Percentiles rank a stretch among this genome's conserved stretches.
These are phyloP conservation scores for Dicranocentrus wangi DNA, from an alignment of 2,888 invertebrate species.

Conservation along the genomic window DNA sequence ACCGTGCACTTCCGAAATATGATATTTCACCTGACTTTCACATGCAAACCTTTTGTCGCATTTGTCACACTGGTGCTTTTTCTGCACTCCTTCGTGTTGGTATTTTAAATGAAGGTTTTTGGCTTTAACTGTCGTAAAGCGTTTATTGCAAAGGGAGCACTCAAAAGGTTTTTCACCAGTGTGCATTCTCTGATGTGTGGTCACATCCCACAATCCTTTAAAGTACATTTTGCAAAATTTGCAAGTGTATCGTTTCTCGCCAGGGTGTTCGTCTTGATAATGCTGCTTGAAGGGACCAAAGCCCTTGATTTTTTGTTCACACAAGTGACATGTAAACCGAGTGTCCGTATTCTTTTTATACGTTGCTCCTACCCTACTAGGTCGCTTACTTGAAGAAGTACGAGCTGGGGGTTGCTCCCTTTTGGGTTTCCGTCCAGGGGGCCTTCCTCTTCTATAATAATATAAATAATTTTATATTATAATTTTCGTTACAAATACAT, in stretches of 20 bases:
- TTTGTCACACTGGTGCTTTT: neutral
- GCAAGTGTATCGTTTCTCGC: slow-evolving; percentile 35
- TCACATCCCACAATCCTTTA: neutral
- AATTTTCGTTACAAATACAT: neutral
- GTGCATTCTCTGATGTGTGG: slow-evolving; percentile 27
- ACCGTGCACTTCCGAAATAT: slow-evolving; percentile 17
- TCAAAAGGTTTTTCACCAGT: slow-evolving; percentile 36
- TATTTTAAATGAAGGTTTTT: slow-evolving; percentile 11
- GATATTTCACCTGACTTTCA: neutral
- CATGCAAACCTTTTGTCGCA: slow-evolving; percentile 16
- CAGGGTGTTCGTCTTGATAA: slow-evolving; percentile 26
- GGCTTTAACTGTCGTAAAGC: neutral
- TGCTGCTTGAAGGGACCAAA: slow-evolving; percentile 22
- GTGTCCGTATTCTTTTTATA: neutral
- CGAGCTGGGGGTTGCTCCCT: neutral
- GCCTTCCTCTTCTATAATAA: neutral
- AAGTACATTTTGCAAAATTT: slow-evolving; percentile 37
- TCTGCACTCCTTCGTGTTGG: neutral
- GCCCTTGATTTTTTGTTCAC: slow-evolving; percentile 6
- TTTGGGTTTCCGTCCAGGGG: neutral
- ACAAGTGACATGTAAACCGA: slow-evolving; percentile 20
- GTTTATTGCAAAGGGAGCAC: neutral
- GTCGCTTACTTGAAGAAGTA: neutral
- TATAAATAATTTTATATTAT: neutral
- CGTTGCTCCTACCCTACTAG: too few relatives aligned